Conservation (phyloP, 2,113 vertebrate species). For the Cryptotis parvus region DNA sequence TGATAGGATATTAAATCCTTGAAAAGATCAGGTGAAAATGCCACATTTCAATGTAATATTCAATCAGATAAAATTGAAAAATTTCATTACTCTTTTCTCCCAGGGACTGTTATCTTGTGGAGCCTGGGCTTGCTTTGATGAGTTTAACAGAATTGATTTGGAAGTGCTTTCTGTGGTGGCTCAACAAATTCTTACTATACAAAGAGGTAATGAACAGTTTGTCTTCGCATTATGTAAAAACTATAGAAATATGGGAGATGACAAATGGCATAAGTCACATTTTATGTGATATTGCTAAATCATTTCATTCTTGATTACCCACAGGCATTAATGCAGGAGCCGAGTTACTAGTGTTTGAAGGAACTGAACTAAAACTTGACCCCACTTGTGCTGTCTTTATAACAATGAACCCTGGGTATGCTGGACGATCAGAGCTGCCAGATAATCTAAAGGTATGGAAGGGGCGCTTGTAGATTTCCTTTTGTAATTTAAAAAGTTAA, state of each 20-base stretch:
- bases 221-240: background rate
- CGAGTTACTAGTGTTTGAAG: conserved; percentile 92
- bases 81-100: conserved; percentile 63
- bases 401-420: conserved; percentile 97
- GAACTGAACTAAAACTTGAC: conserved; percentile 93
- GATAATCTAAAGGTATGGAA: conserved; percentile 94
- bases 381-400: conserved; percentile 95
- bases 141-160: conserved; percentile 96
- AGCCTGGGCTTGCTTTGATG: conserved; percentile 97
- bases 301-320: conserved; percentile 3
- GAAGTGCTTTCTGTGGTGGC: conserved; percentile 96
- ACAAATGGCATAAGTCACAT: background rate
- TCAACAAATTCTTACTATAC: conserved; percentile 96
- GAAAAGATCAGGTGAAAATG: conserved; percentile 66
- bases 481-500: background rate
- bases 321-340: conserved; percentile 91
- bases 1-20: conserved; percentile 72
- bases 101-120: conserved; percentile 94
- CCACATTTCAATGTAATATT: conserved; percentile 63
- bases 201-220: conserved; percentile 90
- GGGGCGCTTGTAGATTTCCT: background rate
- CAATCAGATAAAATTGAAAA: conserved; percentile 61
- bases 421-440: conserved; percentile 94
- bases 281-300: background rate
- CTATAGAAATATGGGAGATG: background rate